Evolutionary conservation across 1,140 invertebrate species (phyloP).

Genomic region (Nephila pilipes): DNA sequence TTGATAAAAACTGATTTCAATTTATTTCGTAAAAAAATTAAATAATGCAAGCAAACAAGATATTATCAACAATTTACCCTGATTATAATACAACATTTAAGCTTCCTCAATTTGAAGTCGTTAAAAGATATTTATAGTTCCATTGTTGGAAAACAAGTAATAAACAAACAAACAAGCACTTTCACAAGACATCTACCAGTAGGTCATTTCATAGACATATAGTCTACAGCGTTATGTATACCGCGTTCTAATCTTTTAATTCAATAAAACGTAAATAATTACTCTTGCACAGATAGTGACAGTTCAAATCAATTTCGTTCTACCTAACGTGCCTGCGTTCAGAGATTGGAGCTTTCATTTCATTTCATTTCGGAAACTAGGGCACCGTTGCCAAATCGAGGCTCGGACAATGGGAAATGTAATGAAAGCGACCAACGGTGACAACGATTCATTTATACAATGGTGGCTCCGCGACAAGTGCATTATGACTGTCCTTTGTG

Average conservation of each 20-base stretch:
- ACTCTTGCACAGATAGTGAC: not conserved
- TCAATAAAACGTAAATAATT: not conserved
- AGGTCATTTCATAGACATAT: not conserved
- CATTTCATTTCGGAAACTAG: slow-evolving; percentile 57
- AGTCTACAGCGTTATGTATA: no score
- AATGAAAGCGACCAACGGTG: slow-evolving; percentile 47
- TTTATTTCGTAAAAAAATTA: no score
- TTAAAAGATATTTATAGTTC: not conserved
- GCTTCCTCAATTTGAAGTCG: no score
- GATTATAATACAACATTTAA: no score
- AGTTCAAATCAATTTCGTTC: slow-evolving; percentile 8
- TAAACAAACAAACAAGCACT: not conserved
- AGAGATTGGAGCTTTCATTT: slow-evolving; percentile 5
- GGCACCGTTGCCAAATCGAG: slow-evolving; percentile 70
- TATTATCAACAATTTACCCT: no score
- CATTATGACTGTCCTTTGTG: not conserved
- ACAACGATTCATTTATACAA: slow-evolving; percentile 15
- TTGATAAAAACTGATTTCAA: no score
- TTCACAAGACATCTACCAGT: not conserved
- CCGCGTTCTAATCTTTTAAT: not conserved
- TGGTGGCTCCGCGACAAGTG: slow-evolving; percentile 8
- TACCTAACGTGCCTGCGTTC: not conserved
- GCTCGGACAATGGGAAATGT: slow-evolving; percentile 36
- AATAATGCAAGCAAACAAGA: no score
- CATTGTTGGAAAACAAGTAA: not conserved